Percentiles rank a stretch among this genome's conserved stretches.
These are phyloP conservation scores for Pedicia rivosa DNA, from an alignment of 2,888 invertebrate species.

Conservation along the genomic window DNA sequence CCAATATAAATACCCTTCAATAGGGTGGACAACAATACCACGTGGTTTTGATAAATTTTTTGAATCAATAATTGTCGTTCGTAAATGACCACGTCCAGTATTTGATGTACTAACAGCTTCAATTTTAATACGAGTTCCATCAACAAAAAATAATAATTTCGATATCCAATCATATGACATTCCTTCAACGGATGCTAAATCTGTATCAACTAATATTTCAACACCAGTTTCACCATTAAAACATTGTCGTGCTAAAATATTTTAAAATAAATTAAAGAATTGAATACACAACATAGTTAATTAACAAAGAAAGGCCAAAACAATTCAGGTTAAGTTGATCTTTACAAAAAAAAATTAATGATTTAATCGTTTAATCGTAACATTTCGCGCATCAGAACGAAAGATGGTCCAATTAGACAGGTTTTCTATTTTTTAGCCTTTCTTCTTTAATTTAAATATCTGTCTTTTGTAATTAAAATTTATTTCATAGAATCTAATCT, in stretches of 20 bases:
- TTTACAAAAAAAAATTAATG: no score
- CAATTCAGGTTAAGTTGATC: no score
- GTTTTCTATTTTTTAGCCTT: background rate
- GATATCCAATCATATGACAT: constrained; percentile 84
- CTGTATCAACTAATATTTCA: constrained; percentile 56
- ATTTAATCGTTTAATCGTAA: no score
- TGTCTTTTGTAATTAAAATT: background rate
- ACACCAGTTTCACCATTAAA: constrained; percentile 47
- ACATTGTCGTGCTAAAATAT: constrained; percentile 59
- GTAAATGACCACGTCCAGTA: constrained; percentile 32
- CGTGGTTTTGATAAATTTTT: constrained; percentile 53
- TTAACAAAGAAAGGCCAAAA: no score
- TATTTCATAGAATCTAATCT: no score
- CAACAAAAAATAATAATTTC: constrained; percentile 73
- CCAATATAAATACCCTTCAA: constrained; percentile 65
- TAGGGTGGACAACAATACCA: constrained; percentile 72
- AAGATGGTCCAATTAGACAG: no score
- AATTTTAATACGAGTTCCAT: constrained; percentile 61
- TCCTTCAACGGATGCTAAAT: constrained; percentile 68
- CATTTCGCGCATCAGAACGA: no score
- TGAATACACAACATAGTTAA: no score
- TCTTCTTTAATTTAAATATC: background rate
- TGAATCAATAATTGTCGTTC: constrained; percentile 55
- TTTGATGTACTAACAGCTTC: constrained; percentile 54
- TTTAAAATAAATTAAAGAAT: no score